These are phyloP conservation scores for Drosophila atripex DNA, from an alignment of 2,888 invertebrate genomes.

Conservation along the genomic window DNA sequence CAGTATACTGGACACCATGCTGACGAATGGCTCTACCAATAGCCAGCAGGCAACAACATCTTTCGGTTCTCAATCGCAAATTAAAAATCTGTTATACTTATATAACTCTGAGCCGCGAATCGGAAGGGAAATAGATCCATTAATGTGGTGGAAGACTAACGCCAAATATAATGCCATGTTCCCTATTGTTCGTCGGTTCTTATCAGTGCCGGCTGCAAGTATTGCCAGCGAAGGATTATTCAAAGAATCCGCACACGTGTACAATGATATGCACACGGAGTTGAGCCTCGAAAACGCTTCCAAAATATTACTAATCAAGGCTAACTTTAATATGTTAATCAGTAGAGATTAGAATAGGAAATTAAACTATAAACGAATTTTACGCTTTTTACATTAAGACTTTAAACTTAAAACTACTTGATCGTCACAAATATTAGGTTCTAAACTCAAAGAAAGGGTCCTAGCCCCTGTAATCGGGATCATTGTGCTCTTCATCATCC, in stretches of 20 bases:
- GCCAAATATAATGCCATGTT: conserved; percentile 50
- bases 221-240: conserved; percentile 42
- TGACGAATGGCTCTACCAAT: conserved; percentile 26
- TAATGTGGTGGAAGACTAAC: conserved; percentile 59
- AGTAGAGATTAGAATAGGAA: not conserved
- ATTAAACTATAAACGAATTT: not conserved
- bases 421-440: not conserved
- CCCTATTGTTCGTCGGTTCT: conserved; percentile 46
- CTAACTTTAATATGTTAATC: conserved; percentile 36
- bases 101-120: conserved; percentile 61
- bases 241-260: conserved; percentile 42
- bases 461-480: conserved; percentile 85
- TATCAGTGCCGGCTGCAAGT: conserved; percentile 53
- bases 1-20: conserved; percentile 59
- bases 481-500: conserved; percentile 87
- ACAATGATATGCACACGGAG: conserved; percentile 39
- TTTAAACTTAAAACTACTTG: conserved; percentile 27
- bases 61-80: conserved; percentile 31
- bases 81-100: conserved; percentile 56
- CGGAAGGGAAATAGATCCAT: conserved; percentile 57
- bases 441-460: conserved; percentile 10
- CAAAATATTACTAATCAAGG: conserved; percentile 61
- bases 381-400: conserved; percentile 5
- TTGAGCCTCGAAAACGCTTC: conserved; percentile 45
- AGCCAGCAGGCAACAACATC: conserved; percentile 13